A percentile compares a stretch with the other conserved stretches of the same genome.
phyloP scores from a whole-genome alignment of 2,888 invertebrate species.

The Pantelozetes paolii region DNA sequence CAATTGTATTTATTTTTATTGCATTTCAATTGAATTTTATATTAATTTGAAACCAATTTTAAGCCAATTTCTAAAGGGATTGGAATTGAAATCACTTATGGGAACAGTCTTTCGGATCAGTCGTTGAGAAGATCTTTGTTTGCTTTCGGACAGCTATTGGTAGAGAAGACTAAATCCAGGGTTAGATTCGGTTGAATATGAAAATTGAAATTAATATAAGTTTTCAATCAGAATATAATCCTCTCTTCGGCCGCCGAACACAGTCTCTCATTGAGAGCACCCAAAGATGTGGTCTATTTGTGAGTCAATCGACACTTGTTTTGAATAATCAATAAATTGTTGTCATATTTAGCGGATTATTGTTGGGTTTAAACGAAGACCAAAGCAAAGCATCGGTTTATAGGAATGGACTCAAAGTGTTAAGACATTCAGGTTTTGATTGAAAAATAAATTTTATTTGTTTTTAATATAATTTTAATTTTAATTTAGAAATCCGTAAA shows the following conservation, averaged over 20 bases:
- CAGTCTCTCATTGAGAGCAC: slow-evolving; percentile 36
- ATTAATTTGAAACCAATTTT: background rate
- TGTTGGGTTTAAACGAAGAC: slow-evolving; percentile 39
- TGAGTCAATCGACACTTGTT: slow-evolving; percentile 7
- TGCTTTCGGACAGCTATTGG: slow-evolving; percentile 36
- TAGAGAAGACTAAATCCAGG: slow-evolving; percentile 40
- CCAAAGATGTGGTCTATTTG: slow-evolving; percentile 41
- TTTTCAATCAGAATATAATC: slow-evolving; percentile 41
- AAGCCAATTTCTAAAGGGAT: slow-evolving; percentile 42
- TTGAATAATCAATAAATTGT: background rate
- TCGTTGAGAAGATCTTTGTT: slow-evolving; percentile 34
- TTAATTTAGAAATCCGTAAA: slow-evolving; percentile 37
- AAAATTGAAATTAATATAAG: background rate
- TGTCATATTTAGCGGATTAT: slow-evolving; percentile 38
- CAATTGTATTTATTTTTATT: slow-evolving; percentile 13
- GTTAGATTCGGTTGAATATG: slow-evolving; percentile 19
- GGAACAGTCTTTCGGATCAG: slow-evolving; percentile 25
- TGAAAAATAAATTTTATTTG: background rate
- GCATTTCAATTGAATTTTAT: background rate
- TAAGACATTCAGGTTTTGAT: slow-evolving; percentile 41
- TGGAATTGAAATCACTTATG: slow-evolving; percentile 43
- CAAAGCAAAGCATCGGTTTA: slow-evolving; percentile 37
- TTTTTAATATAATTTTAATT: background rate
- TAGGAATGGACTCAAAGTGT: slow-evolving; percentile 37
- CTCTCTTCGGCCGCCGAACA: slow-evolving; percentile 41